Conservation (phyloP, 1,140 invertebrate species). For the Anoplophora glabripennis region DNA sequence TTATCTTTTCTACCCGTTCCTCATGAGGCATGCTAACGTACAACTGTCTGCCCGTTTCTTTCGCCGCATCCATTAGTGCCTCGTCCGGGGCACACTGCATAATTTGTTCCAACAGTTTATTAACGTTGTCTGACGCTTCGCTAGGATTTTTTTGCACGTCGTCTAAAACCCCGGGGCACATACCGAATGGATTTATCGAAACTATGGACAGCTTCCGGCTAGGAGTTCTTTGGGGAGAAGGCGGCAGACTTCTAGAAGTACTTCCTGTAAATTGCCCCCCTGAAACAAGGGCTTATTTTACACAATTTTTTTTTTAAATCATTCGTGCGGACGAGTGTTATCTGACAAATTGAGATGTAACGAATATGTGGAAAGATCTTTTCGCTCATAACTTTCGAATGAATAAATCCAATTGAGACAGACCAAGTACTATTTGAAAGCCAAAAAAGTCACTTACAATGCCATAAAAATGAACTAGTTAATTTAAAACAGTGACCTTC, state of each 20-base stretch:
- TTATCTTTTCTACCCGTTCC: conserved; percentile 64
- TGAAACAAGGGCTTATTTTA: too few species aligned
- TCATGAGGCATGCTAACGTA: conserved; percentile 61
- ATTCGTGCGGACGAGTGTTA: too few species aligned
- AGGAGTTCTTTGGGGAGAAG: conserved; percentile 70
- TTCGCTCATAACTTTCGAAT: too few species aligned
- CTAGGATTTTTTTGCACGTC: conserved; percentile 40
- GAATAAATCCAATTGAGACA: too few species aligned
- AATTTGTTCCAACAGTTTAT: conserved; percentile 50
- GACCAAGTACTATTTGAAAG: too few species aligned
- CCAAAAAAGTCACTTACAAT: too few species aligned
- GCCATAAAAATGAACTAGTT: conserved; percentile 48
- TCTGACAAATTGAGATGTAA: too few species aligned
- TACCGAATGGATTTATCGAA: conserved; percentile 51
- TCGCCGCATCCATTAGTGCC: conserved; percentile 72
- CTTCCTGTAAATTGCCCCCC: conserved; percentile 49
- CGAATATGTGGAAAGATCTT: too few species aligned
- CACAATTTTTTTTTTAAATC: too few species aligned
- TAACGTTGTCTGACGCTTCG: conserved; percentile 45
- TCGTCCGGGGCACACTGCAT: conserved; percentile 64
- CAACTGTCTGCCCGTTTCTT: conserved; percentile 73
- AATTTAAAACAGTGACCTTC: too few species aligned
- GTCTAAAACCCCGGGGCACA: conserved; percentile 51
- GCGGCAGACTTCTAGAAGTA: conserved; percentile 70
- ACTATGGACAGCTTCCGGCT: conserved; percentile 53